Evolutionary conservation across 2,113 vertebrate species (phyloP).

Genomic region (Thunnus maccoyii): DNA sequence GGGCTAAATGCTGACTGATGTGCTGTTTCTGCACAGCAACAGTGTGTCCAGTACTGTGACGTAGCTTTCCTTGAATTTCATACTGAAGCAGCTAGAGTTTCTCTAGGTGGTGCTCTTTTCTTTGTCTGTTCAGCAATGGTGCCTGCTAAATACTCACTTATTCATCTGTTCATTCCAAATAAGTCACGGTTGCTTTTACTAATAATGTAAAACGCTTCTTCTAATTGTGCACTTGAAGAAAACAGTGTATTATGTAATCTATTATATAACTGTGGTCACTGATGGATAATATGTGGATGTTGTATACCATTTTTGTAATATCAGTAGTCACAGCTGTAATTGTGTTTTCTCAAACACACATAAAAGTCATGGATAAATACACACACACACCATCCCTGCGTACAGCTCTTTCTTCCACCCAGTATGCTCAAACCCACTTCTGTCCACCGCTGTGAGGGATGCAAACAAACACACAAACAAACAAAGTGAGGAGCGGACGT

Average conservation of each 20-base stretch:
- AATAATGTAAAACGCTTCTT: not conserved
- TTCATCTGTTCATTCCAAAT: not conserved
- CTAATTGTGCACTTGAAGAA: not conserved
- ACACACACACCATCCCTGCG: not conserved
- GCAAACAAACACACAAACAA: conserved; percentile 71
- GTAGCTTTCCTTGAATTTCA: no score
- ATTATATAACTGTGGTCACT: no score
- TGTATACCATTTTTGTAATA: not conserved
- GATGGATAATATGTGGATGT: no score
- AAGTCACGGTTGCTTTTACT: not conserved
- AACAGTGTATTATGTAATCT: not conserved
- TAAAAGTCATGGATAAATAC: conserved; percentile 26
- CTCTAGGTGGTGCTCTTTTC: not conserved
- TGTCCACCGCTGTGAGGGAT: conserved; percentile 63
- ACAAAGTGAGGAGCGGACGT: conserved; percentile 68
- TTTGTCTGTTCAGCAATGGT: not conserved
- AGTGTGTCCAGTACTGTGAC: no score
- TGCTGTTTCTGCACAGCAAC: no score
- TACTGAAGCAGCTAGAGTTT: not conserved
- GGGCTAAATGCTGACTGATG: not conserved
- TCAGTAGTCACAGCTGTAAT: not conserved
- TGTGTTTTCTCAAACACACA: conserved; percentile 18
- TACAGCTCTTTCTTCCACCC: conserved; percentile 53
- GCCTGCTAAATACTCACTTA: not conserved
- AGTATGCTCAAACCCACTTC: conserved; percentile 45